Evolutionary conservation across 2,797 vertebrate species (phyloP).

Genomic region (Helarctos malayanus): DNA sequence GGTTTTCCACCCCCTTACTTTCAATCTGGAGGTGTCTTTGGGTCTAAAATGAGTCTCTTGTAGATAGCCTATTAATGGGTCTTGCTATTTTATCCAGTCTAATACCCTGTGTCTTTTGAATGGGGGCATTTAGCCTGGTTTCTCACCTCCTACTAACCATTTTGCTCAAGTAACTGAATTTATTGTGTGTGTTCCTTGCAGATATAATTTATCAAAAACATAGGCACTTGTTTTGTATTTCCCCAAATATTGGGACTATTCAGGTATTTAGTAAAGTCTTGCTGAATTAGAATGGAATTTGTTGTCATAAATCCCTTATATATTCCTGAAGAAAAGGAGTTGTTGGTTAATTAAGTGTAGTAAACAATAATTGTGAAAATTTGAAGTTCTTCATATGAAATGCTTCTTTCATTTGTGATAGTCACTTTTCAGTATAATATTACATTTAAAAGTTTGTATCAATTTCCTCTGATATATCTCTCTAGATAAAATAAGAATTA

Average conservation of each 20-base stretch:
- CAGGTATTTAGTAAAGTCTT: not conserved
- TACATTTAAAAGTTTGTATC: not conserved
- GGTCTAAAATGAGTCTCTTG: too few species aligned
- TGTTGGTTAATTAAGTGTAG: not conserved
- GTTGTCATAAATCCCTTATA: not conserved
- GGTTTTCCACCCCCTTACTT: too few species aligned
- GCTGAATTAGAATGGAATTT: not conserved
- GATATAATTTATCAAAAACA: not conserved
- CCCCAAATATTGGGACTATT: not conserved
- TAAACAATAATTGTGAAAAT: not conserved
- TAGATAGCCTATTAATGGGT: too few species aligned
- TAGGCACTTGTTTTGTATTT: not conserved
- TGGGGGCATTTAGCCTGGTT: not conserved
- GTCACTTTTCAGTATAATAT: not conserved
- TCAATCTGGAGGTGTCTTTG: too few species aligned
- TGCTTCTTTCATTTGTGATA: not conserved
- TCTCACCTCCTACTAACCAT: not conserved
- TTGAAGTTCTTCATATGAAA: not conserved
- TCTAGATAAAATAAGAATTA: slow-evolving; percentile 43
- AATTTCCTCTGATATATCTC: not conserved
- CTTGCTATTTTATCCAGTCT: too few species aligned
- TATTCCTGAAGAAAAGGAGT: not conserved
- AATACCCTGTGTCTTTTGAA: too few species aligned
- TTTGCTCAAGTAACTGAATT: not conserved
- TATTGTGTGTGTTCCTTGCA: not conserved